Base-by-base conservation (phyloP, 2,113 vertebrate genomes). In the Gila orcuttii region DNA sequence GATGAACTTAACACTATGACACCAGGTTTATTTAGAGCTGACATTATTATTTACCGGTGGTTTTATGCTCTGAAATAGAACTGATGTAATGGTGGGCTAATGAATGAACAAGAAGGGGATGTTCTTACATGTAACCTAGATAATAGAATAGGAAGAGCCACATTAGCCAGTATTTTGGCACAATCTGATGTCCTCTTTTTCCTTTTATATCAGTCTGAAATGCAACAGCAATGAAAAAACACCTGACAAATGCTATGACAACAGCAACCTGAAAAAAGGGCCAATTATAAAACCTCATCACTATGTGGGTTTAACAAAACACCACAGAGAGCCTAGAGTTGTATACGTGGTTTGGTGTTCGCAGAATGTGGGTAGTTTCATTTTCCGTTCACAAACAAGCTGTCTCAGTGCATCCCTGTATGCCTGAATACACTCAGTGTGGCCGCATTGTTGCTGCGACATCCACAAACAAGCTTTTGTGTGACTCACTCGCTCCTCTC, bases 281-380 rank as follows among this genome's bases (percentile, higher is more conserved):
- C 89, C 88, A 86, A 87, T 91, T 90, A 85, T 87, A 88, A 88
- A 88, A 86, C 86, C 73, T 89, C 79, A 83, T 90, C 80, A 89
- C 71, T 89, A 57, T 83, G 77, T 90, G 78, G 79, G 75, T 85
- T 89, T 90, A 86, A 81, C 50, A 62, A 88, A 89, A 87, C 77
- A 85, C 31, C 42, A 83, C 86, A 59, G 36, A 79, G 31, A 80
- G 86, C 78, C 42, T 60, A 62, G 52, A 85, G 86, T 86, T 60
- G 62, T 87, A 71, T 84, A 78, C 45, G 83, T 45, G 77, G 66
- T 82, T 86, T 83, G 87, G 82, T 90, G 78, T 89, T 84, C 85
- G 47, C n/a, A 83, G 77, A 85, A 84, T 75, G 76, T 62, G 50
- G 42, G 71, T 76, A 60, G 71, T 75, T 68, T 84, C 36, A 75